These are phyloP conservation scores for Mamestra configurata DNA, from an alignment of 1,140 invertebrate genomes.

Conservation along the genomic window DNA sequence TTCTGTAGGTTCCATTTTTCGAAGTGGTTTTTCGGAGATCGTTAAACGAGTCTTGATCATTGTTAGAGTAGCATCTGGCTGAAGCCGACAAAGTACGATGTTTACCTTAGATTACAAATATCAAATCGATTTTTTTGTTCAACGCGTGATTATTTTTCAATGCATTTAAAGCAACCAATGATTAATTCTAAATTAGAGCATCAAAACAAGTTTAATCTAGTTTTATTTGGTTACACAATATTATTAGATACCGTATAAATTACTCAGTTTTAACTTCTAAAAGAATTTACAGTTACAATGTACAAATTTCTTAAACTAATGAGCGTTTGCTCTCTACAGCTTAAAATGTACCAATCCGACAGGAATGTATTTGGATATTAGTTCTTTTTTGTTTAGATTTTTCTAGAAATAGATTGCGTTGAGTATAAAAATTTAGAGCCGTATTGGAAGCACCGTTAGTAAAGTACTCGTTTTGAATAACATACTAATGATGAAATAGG, in stretches of 20 bases:
- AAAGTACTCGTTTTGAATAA: not conserved
- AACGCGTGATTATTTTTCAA: slow-evolving; percentile 11
- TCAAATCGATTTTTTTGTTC: too few relatives aligned
- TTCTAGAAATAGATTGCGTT: slow-evolving; percentile 29
- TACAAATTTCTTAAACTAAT: slow-evolving; percentile 75
- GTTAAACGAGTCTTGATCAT: too few relatives aligned
- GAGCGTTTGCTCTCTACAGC: slow-evolving; percentile 62
- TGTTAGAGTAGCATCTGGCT: too few relatives aligned
- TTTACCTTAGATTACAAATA: not conserved
- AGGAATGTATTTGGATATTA: slow-evolving; percentile 64
- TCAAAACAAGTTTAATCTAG: slow-evolving; percentile 53
- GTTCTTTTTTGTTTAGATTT: slow-evolving; percentile 28
- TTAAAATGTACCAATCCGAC: slow-evolving; percentile 57
- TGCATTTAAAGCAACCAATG: slow-evolving; percentile 39
- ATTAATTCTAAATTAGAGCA: slow-evolving; percentile 39
- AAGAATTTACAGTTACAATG: slow-evolving; percentile 83
- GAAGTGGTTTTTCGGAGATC: too few relatives aligned
- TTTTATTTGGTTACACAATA: slow-evolving; percentile 73
- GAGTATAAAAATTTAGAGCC: slow-evolving; percentile 38
- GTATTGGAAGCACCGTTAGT: slow-evolving; percentile 24
- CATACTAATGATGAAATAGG: too few relatives aligned
- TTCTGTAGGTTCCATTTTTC: too few relatives aligned
- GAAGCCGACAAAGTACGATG: not conserved
- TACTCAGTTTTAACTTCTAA: slow-evolving; percentile 74
- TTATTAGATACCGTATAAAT: slow-evolving; percentile 72